Percentiles rank a stretch among this genome's conserved stretches.
These are phyloP conservation scores for Fukomys damarensis DNA, from an alignment of 2,113 vertebrate genomes.

Conservation along the genomic window DNA sequence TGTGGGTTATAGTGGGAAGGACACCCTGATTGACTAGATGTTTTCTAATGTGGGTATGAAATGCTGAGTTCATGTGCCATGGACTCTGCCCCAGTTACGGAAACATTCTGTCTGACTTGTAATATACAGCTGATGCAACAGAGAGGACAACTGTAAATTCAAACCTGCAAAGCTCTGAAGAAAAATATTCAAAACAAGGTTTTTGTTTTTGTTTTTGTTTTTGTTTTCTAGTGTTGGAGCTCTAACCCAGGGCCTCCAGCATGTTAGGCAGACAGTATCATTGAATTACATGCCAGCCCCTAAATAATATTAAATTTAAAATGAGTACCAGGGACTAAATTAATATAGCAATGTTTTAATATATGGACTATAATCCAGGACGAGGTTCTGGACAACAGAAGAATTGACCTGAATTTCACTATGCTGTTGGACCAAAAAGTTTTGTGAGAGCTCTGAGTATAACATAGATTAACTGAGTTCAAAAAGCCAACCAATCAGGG, in stretches of 20 bases:
- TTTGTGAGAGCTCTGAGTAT: neutral
- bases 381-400: neutral
- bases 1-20: neutral
- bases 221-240: neutral
- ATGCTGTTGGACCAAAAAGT: neutral
- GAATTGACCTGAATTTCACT: conserved; percentile 19
- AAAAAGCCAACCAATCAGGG: conserved; percentile 43
- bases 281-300: neutral
- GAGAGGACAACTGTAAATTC: neutral
- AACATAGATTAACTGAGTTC: neutral
- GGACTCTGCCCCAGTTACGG: neutral
- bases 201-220: neutral
- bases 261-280: neutral
- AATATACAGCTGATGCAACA: neutral
- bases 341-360: neutral
- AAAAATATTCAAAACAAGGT: neutral
- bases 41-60: neutral
- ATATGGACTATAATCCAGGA: neutral
- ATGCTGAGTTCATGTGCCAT: neutral
- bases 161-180: neutral
- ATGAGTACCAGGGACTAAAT: neutral
- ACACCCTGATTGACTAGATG: neutral
- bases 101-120: neutral
- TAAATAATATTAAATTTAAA: conserved; percentile 24
- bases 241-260: neutral